Base-by-base conservation (phyloP, 2,888 invertebrate species). In the Drosophila meridiana region DNA sequence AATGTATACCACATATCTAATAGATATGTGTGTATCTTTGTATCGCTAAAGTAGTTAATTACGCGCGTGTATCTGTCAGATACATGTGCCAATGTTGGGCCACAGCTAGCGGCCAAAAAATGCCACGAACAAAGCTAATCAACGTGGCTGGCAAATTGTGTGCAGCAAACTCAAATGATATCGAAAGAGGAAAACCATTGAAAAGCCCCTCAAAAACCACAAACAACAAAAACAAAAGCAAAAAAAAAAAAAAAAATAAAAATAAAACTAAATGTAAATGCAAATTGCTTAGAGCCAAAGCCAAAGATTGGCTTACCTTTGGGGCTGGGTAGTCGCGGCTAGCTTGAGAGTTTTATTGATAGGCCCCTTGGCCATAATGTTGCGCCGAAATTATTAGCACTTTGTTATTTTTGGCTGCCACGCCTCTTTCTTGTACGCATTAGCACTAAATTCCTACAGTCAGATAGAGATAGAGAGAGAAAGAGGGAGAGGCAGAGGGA, bases 341-440 rank as follows among this genome's bases (percentile, higher is more conserved):
- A 53, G 47, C 57, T 43, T 40, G 62, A 58, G 55, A 20, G 55
- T 63, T 13, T 68, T 50, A 69, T 70, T 71, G 63, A 73, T 77
- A 48, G 74, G 61, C 69, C 65, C 42, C 65, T 61, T 66, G 76
- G 73, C 64, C 72, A 85, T 86, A 75, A 87, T 73, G 86, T 81
- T 81, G 70, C 62, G 56, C 78, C 79, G 69, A 85, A 85, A 85
- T 86, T 85, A 85, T 85, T 85, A 86, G 88, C 85, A 85, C 85
- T 85, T 85, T 85, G 81, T 85, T 85, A 85, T 83, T 76, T 88
- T 88, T 56, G 83, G 69, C 67, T 61, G 86, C 56, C 73, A 88
- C 85, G 85, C 85, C 85, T 77, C 83, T 85, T 83, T 86, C 85
- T 88, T 85, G 85, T 85, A 81, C 77, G 75, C 75, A 85, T 86